Evolutionary conservation across 2,797 vertebrate genomes (phyloP), one percentile per base, ranked within the genome.

Genomic region (Neoniphon sammara): DNA sequence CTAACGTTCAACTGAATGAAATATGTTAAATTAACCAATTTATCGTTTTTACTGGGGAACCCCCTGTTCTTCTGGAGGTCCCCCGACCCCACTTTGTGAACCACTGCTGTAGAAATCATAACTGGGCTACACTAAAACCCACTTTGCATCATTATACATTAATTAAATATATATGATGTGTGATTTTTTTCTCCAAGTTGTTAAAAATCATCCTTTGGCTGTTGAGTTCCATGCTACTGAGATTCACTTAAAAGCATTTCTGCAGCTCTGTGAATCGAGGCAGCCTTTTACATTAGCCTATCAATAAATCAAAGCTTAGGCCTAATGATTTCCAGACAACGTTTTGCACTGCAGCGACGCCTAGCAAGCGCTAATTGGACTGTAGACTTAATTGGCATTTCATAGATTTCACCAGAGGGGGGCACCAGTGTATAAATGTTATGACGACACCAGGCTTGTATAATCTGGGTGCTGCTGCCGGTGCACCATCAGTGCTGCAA

Each of bases 401-500:
- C 54, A 0, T 0, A 2, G 0, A 2, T 55, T 31, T 34, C 17
- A 7, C 84, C 86, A 81, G 27, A 49, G 7, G 87, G 4, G 60
- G 84, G 85, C 70, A 82, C 82, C 54, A 71, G 31, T 1, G 84
- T 15, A 60, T 44, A 57, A 27, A 8, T 2, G 0, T 5, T 20
- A 0, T 27, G 0, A 11, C 59, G 8, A 21, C 39, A 21, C 61
- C 81, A 1, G 63, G 63, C 12, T 70, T 5, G 58, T 27, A 67
- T 73, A 50, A 69, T 17, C 1, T 18, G 71, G 70, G 50, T 0
- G 42, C 66, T 31, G 67, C 62, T 66, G 56, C 73, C 60, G 66
- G 64, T 21, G 54, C 79, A 59, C 6, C 82, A 7, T 85, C 31
- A 17, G 15, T 46, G 66, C 73, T 67, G 77, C 79, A 55, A 69